These are phyloP conservation scores for Caranx melampygus DNA, from an alignment of 2,113 vertebrate species.

Conservation along the genomic window DNA sequence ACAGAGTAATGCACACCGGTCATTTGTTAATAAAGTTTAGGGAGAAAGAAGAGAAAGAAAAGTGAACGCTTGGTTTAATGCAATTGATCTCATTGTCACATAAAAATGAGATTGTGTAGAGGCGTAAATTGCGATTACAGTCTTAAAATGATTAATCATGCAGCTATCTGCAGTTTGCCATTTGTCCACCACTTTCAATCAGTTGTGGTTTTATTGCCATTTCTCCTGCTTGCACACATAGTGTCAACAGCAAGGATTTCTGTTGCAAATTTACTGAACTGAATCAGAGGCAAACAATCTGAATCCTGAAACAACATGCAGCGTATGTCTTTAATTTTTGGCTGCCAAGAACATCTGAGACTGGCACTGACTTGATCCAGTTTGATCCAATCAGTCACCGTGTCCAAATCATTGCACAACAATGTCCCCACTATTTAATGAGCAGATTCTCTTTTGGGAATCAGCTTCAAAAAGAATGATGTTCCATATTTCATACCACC, in stretches of 20 bases:
- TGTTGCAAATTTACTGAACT: neutral
- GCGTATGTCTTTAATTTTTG: neutral
- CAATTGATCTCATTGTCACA: neutral
- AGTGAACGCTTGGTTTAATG: neutral
- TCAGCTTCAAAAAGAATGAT: neutral
- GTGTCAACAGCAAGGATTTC: neutral
- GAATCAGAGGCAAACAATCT: neutral
- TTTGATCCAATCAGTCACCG: neutral
- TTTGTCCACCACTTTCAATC: neutral
- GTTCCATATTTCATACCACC: neutral
- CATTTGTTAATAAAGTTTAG: neutral
- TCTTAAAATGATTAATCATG: neutral
- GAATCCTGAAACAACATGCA: neutral
- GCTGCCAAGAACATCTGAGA: neutral
- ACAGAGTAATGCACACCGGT: neutral
- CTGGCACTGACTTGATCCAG: neutral
- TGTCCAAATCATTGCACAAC: neutral
- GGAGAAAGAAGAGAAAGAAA: neutral
- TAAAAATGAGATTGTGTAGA: neutral
- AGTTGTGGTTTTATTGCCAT: neutral
- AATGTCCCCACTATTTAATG: neutral
- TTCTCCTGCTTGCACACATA: neutral
- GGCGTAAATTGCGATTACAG: neutral
- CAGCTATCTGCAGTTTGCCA: neutral
- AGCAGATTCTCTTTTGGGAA: conserved; percentile 5